phyloP scores from a whole-genome alignment of 53 echinoderm and acorn worm species.

The Hippasteria phrygiana region DNA sequence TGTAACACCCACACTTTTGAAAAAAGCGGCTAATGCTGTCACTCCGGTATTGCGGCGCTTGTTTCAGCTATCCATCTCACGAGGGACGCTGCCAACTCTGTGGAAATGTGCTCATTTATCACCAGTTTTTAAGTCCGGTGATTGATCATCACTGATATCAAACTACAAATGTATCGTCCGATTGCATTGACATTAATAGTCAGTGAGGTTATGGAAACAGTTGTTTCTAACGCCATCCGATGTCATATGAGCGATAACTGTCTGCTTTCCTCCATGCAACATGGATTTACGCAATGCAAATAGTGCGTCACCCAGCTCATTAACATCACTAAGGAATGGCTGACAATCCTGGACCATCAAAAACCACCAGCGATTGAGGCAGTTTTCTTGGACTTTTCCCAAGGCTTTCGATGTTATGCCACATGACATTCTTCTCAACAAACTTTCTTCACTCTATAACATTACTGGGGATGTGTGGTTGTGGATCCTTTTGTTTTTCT shows the following conservation, averaged over 20 bases:
- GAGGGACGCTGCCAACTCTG: background rate
- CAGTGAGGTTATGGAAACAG: conserved; percentile 56
- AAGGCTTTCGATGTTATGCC: conserved; percentile 66
- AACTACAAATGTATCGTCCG: conserved; percentile 70
- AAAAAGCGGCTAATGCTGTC: background rate
- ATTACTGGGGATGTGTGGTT: conserved; percentile 29
- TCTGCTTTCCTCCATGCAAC: conserved; percentile 17
- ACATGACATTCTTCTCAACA: conserved; percentile 61
- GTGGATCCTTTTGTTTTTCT: conserved; percentile 12
- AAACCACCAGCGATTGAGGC: conserved; percentile 58
- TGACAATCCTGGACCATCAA: conserved; percentile 44
- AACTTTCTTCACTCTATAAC: conserved; percentile 40
- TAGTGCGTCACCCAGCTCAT: conserved; percentile 61
- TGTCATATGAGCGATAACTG: conserved; percentile 26
- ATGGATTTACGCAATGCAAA: conserved; percentile 45
- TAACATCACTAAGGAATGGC: conserved; percentile 53
- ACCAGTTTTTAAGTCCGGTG: conserved; percentile 52
- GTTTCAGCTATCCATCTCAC: conserved; percentile 16
- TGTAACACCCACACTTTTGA: no score
- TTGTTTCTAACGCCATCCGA: conserved; percentile 30
- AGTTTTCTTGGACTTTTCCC: conserved; percentile 56
- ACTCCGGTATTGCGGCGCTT: conserved; percentile 16
- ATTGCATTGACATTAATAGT: conserved; percentile 65
- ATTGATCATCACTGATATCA: conserved; percentile 28
- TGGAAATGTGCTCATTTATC: conserved; percentile 58